These are phyloP conservation scores for Aphelinus certus DNA, from an alignment of 1,140 invertebrate genomes.

Conservation along the genomic window DNA sequence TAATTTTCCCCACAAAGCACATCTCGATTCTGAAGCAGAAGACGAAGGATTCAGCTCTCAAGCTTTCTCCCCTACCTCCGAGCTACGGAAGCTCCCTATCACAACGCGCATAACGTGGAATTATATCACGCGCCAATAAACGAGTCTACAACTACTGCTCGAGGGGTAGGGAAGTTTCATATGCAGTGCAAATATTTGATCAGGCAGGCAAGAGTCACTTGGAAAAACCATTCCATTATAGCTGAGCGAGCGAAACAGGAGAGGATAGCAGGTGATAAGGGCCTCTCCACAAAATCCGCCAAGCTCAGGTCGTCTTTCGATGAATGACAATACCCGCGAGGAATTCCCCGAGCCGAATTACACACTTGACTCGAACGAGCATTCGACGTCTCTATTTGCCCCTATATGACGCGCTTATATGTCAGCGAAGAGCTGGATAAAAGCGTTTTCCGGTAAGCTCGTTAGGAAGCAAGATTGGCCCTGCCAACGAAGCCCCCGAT, in stretches of 20 bases:
- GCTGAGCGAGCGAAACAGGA: not conserved
- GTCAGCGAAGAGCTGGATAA: constrained; percentile 29
- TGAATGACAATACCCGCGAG: constrained; percentile 30
- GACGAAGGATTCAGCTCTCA: too few relatives aligned
- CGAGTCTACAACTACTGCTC: too few relatives aligned
- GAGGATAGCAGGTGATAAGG: constrained; percentile 13
- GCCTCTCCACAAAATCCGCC: constrained; percentile 11
- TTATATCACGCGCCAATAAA: too few relatives aligned
- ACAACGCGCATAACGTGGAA: too few relatives aligned
- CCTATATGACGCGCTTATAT: constrained; percentile 24
- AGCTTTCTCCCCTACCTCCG: too few relatives aligned
- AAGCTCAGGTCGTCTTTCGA: not conserved
- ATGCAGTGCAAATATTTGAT: not conserved
- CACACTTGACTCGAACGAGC: not conserved
- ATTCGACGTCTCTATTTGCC: constrained; percentile 10
- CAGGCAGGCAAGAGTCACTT: not conserved
- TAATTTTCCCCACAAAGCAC: too few relatives aligned
- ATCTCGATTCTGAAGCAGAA: too few relatives aligned
- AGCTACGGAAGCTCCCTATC: too few relatives aligned
- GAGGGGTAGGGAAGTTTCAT: not conserved
- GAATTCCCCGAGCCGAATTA: not conserved
- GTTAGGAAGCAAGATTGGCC: constrained; percentile 28
- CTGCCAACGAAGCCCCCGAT: not conserved
- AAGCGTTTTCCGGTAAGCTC: constrained; percentile 39
- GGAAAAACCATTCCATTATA: too few relatives aligned